Percentiles rank a stretch among this genome's conserved stretches.
These are phyloP conservation scores for Horisme vitalbata DNA, from an alignment of 2,888 invertebrate genomes.

Conservation along the genomic window DNA sequence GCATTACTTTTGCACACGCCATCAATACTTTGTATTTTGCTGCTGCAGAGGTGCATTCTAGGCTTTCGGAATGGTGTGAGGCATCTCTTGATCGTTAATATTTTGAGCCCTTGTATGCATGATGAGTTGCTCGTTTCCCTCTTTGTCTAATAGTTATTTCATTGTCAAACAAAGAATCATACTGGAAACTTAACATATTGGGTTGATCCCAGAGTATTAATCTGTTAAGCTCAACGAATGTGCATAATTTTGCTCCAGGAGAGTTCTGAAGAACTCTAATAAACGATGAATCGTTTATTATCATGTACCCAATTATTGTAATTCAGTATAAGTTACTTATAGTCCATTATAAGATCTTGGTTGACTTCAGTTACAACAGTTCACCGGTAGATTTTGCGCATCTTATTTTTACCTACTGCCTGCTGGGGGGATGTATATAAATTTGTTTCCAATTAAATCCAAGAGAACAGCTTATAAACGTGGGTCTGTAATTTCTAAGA, in stretches of 20 bases:
- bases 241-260: constrained; percentile 24
- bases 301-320: constrained; percentile 18
- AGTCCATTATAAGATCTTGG: constrained; percentile 22
- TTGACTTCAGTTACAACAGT: constrained; percentile 15
- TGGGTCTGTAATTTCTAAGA: no score
- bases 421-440: no score
- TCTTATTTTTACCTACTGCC: constrained; percentile 16
- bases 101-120: constrained; percentile 1
- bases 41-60: constrained; percentile 5
- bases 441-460: no score
- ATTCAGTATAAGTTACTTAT: constrained; percentile 22
- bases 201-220: constrained; percentile 22
- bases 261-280: constrained; percentile 15
- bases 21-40: constrained; percentile 13
- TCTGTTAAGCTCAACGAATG: constrained; percentile 19
- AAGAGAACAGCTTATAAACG: no score
- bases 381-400: constrained; percentile 15
- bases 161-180: constrained; percentile 21
- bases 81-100: constrained; percentile 6
- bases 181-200: constrained; percentile 22
- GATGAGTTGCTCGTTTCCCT: constrained; percentile 2
- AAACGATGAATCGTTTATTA: no score
- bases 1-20: constrained; percentile 15
- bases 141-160: constrained; percentile 9
- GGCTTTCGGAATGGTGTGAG: constrained; percentile 6